These are phyloP conservation scores for Drosophila insularis DNA, from an alignment of 1,140 invertebrate species.

Conservation along the genomic window DNA sequence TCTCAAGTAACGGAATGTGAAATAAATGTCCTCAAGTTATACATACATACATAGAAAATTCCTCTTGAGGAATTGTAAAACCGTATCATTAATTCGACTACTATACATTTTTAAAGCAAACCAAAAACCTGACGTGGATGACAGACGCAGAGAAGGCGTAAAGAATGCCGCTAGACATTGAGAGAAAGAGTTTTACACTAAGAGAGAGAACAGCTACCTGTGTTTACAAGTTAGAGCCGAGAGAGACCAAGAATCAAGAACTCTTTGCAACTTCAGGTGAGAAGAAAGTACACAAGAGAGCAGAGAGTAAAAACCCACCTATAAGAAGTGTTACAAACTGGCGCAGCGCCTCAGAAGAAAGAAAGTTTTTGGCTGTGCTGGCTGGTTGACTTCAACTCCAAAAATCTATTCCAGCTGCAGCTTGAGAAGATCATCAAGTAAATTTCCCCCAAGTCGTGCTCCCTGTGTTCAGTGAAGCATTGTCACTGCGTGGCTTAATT, in stretches of 20 bases:
- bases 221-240: not conserved
- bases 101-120: constrained; percentile 45
- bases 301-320: no score
- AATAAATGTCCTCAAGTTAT: no score
- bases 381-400: constrained; percentile 43
- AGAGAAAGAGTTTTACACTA: constrained; percentile 4
- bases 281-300: no score
- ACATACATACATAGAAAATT: no score
- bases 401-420: constrained; percentile 19
- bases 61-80: not conserved
- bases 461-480: constrained; percentile 13
- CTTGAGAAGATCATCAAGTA: constrained; percentile 58
- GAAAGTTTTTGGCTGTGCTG: constrained; percentile 76
- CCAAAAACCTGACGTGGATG: constrained; percentile 67
- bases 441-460: constrained; percentile 49
- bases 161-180: constrained; percentile 48
- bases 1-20: no score
- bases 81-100: not conserved
- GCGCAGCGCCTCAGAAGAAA: constrained; percentile 67
- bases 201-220: constrained; percentile 15
- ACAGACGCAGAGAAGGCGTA: constrained; percentile 66
- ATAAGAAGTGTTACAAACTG: constrained; percentile 78
- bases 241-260: constrained; percentile 36
- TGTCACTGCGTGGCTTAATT: constrained; percentile 71
- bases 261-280: no score